phyloP scores from a whole-genome alignment of 2,888 invertebrate species.

The Cloeon dipterum region DNA sequence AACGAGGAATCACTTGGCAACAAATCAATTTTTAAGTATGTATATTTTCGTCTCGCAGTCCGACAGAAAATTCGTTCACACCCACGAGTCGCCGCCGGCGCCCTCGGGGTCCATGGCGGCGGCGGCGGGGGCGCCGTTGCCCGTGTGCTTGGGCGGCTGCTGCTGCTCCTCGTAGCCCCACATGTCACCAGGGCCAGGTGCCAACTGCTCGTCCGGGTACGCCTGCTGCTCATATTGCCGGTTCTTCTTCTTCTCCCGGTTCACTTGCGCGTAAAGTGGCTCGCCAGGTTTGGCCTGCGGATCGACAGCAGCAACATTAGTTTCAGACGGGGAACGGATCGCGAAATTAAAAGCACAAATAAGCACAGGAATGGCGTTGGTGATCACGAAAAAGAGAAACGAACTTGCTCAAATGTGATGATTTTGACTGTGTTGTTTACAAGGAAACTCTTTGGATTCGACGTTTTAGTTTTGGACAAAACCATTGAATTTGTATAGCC shows the following conservation, averaged over 20 bases:
- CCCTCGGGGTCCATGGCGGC: constrained; percentile 9
- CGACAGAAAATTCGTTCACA: constrained; percentile 18
- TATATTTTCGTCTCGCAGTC: constrained; percentile 1
- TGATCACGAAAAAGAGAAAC: too few species aligned
- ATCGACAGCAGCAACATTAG: too few species aligned
- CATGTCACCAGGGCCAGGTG: constrained; percentile 12
- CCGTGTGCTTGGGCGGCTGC: constrained; percentile 5
- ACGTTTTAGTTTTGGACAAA: too few species aligned
- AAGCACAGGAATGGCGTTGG: too few species aligned
- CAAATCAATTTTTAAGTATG: background rate
- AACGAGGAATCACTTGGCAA: background rate
- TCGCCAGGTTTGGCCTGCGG: constrained; percentile 31
- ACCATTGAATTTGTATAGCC: too few species aligned
- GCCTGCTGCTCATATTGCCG: constrained; percentile 16
- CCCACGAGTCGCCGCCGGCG: constrained; percentile 25
- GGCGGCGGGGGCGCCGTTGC: constrained; percentile 10
- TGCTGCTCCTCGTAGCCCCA: constrained; percentile 12
- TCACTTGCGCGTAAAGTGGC: constrained; percentile 39
- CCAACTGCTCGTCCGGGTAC: constrained; percentile 8
- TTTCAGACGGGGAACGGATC: too few species aligned
- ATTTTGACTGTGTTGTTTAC: too few species aligned
- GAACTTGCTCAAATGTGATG: too few species aligned
- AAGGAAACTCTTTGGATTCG: too few species aligned
- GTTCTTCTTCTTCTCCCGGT: constrained; percentile 36
- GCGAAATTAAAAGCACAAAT: too few species aligned